These are phyloP conservation scores for Acyrthosiphon pisum DNA, from an alignment of 1,140 invertebrate genomes.

Conservation along the genomic window DNA sequence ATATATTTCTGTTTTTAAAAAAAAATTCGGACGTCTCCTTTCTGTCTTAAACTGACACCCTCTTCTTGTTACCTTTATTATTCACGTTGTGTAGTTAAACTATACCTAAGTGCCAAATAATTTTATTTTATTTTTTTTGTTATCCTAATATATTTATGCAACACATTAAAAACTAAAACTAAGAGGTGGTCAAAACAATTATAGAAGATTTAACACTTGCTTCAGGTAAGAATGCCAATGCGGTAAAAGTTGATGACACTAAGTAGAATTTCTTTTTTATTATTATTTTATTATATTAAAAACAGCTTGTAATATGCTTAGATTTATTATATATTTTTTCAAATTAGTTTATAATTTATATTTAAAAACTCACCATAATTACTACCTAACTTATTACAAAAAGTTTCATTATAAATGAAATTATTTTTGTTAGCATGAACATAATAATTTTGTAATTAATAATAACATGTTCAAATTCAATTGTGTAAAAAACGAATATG, in stretches of 20 bases:
- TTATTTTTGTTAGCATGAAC: too few species aligned
- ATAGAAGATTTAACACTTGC: slow-evolving; percentile 42
- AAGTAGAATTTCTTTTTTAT: slow-evolving; percentile 32
- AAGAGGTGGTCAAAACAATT: slow-evolving; percentile 49
- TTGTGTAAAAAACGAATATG: too few species aligned
- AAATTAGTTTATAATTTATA: too few species aligned
- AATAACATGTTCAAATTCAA: too few species aligned
- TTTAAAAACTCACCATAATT: too few species aligned
- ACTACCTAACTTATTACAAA: too few species aligned
- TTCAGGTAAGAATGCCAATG: slow-evolving; percentile 51
- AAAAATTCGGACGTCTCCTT: slow-evolving; percentile 52
- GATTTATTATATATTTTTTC: too few species aligned
- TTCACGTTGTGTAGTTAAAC: slow-evolving; percentile 46
- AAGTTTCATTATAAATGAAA: too few species aligned
- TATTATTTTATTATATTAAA: slow-evolving; percentile 43
- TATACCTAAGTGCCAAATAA: slow-evolving; percentile 55
- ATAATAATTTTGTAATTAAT: too few species aligned
- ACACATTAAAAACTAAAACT: slow-evolving; percentile 56
- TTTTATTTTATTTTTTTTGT: slow-evolving; percentile 50
- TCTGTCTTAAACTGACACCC: slow-evolving; percentile 50
- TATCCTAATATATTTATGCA: slow-evolving; percentile 57
- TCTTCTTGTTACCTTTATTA: slow-evolving; percentile 54
- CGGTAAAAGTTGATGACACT: slow-evolving; percentile 37
- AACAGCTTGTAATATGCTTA: slow-evolving; percentile 55
- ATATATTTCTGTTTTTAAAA: slow-evolving; percentile 41